These are phyloP conservation scores for Thripadectes ignobilis DNA, from an alignment of 2,797 vertebrate species.

Conservation along the genomic window DNA sequence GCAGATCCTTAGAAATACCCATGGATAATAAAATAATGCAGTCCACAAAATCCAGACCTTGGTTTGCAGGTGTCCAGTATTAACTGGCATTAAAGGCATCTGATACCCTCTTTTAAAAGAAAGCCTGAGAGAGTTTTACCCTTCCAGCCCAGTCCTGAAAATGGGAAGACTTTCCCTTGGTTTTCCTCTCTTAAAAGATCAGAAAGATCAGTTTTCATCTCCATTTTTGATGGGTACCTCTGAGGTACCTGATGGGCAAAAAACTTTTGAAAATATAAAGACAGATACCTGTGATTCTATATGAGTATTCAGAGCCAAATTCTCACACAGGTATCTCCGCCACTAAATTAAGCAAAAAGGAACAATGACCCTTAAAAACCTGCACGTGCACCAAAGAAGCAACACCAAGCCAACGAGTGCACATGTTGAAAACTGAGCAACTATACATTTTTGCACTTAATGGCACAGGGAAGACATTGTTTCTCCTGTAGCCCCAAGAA, in stretches of 20 bases:
- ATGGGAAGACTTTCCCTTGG: background rate
- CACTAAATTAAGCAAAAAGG: background rate
- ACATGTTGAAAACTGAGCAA: background rate
- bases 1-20: background rate
- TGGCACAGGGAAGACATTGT: background rate
- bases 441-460: background rate
- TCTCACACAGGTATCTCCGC: background rate
- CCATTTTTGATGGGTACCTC: background rate
- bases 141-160: background rate
- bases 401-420: background rate
- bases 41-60: background rate
- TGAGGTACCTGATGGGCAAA: background rate
- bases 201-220: background rate
- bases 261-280: background rate
- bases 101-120: background rate
- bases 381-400: background rate
- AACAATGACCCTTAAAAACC: background rate
- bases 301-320: background rate
- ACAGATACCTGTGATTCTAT: background rate
- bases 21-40: accelerated
- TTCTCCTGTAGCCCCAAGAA: background rate
- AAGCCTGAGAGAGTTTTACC: background rate
- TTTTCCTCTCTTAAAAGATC: background rate
- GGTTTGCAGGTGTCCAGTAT: background rate
- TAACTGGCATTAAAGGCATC: background rate